phyloP scores from a whole-genome alignment of 2,113 vertebrate species.

The Promerops cafer region DNA sequence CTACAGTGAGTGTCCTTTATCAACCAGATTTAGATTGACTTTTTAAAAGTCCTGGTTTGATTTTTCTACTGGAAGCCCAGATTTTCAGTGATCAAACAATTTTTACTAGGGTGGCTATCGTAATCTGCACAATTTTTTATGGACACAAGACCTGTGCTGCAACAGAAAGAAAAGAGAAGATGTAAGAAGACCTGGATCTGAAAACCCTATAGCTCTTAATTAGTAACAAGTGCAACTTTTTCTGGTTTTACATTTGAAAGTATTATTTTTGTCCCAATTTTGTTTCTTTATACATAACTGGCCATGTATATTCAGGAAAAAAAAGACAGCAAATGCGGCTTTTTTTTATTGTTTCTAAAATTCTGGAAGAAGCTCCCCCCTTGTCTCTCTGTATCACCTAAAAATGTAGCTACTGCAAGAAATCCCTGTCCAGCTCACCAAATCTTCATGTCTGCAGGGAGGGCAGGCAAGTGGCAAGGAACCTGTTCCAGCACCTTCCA shows the following conservation, averaged over 20 bases:
- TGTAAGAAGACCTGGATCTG: background rate
- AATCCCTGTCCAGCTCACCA: background rate
- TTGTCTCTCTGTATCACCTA: background rate
- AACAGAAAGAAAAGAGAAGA: background rate
- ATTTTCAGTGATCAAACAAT: background rate
- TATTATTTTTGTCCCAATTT: background rate
- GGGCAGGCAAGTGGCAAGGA: background rate
- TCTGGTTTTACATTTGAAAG: background rate
- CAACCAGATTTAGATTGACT: background rate
- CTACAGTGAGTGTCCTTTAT: background rate
- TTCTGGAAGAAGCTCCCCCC: background rate
- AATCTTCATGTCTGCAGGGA: background rate
- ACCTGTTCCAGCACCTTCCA: background rate
- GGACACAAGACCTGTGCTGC: background rate
- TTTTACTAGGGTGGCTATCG: background rate
- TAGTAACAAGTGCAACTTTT: background rate
- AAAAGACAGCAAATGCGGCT: background rate
- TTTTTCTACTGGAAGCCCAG: background rate
- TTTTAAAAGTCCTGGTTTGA: background rate
- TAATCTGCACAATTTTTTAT: background rate
- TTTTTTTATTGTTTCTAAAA: background rate
- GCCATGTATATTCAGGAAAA: background rate
- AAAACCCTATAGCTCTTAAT: background rate
- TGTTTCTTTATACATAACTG: background rate
- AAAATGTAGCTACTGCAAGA: background rate